Evolutionary conservation across 2,797 vertebrate genomes (phyloP), one percentile per base, ranked within the genome.

Genomic region (Prionace glauca): DNA sequence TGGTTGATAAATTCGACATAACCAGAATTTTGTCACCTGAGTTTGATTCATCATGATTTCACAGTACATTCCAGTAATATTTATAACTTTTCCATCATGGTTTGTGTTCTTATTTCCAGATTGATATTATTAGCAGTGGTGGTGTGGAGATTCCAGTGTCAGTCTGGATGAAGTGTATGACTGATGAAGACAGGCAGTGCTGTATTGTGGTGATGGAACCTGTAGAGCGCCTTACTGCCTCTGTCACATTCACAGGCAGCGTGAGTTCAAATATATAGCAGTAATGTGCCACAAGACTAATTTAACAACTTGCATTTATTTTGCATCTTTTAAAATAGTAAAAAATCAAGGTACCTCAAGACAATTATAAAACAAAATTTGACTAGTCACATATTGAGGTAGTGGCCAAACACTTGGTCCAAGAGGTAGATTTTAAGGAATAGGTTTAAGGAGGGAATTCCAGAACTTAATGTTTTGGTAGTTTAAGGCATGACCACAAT

Each of bases 211-310:
- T 98, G 96, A 97, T 99, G 96, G 98, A 99, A 96, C 97, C 97
- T 12, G 98, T 99, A 96, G 98, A 99, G 97, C 97, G 98, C 95
- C 79, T 99, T 91, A 98, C 98, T 0, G 98, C 98, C 81, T 97
- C 96, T 92, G 97, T 99, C 32, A 97, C 97, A 62, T 99, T 99
- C 97, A 97, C 96, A 1, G 97, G 96, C 95, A 97, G 98, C 0
- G 98, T 99, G 96, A 98, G 98, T 97, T 95, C 14, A 29, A 41
- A 50, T 50, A 5, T 72, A 22, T n/a, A 45, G 24, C 14, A 0
- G 69, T 50, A 56, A 0, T 74, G 26, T n/a, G 41, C 22, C 69
- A 56, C 41, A 56, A 45, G 4, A 71, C 14, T 18, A 77, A 41
- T 41, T 92, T 8, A 69, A 22, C n/a, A 92, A 67, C 41, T 92